Evolutionary conservation across 2,113 vertebrate genomes (phyloP), one percentile per base, ranked within the genome.

Genomic region (Triplophysa rosa): DNA sequence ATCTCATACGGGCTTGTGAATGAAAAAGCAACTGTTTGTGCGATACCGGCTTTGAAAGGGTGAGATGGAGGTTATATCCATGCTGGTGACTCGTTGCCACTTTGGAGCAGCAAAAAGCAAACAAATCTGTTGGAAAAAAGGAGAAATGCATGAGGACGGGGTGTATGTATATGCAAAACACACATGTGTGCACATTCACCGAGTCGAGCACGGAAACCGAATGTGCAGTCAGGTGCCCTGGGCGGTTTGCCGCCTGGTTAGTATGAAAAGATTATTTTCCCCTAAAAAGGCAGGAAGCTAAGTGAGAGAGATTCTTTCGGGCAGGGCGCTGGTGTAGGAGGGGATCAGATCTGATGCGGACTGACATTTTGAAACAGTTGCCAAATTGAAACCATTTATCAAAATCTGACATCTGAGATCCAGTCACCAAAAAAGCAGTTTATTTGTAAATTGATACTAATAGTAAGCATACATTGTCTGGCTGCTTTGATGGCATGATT

Each of bases 351-450:
- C 89, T 88, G 91, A 93, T 92, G 87, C 87, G 74, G 85, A 82
- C 85, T 91, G 92, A 93, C 92, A 92, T 88, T 88, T 89, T 83
- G 90, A 92, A 92, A 88, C 90, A 90, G 92, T 87, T 88, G 89
- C 91, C 90, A 93, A 92, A 93, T 93, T 93, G 93, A 92, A 93
- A 89, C 91, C 93, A 93, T 93, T 93, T 93, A 92, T 93, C 93
- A 93, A 92, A 92, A 87, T 88, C 88, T 92, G 92, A 92, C 92
- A 89, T 89, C 84, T 88, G 89, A 91, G 89, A 91, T 91, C 89
- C 89, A 90, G 89, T 86, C 87, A 82, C 88, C 87, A 89, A 91
- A 90, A 92, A 92, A 91, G 88, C 91, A 89, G 90, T 93, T 92
- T 93, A 90, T 93, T 91, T 91, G 89, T 88, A 91, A 93, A 92